These are phyloP conservation scores for Hydrochoerus hydrochaeris DNA, from an alignment of 2,113 vertebrate genomes.

Conservation along the genomic window DNA sequence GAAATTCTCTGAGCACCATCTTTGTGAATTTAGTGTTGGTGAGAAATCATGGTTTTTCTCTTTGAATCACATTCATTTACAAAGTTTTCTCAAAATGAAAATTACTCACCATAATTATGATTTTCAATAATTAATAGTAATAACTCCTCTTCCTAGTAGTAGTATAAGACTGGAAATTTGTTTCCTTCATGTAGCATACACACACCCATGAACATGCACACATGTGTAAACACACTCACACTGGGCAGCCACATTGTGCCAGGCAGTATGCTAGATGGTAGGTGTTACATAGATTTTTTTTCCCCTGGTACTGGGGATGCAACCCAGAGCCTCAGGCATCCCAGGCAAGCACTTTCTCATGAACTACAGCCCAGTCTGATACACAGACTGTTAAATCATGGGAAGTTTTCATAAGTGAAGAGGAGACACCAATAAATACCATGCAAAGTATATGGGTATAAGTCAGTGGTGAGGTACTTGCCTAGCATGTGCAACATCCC, in stretches of 20 bases:
- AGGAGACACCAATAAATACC: neutral
- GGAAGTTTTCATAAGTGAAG: neutral
- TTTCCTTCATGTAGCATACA: neutral
- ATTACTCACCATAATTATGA: neutral
- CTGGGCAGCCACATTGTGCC: neutral
- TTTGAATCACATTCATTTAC: neutral
- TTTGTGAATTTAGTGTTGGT: slow-evolving; percentile 34
- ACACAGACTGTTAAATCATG: neutral
- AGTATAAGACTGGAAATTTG: neutral
- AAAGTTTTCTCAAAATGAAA: slow-evolving; percentile 36
- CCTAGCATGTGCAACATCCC: neutral
- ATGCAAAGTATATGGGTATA: neutral
- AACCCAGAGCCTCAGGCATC: neutral
- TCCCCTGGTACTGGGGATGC: neutral
- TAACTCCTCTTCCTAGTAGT: neutral
- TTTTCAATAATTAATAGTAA: neutral
- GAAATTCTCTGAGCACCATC: neutral
- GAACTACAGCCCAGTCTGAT: neutral
- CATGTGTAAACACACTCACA: too few relatives aligned
- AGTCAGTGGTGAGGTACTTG: neutral
- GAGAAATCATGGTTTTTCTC: neutral
- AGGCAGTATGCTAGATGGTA: neutral
- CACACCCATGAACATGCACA: neutral
- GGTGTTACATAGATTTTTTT: neutral
- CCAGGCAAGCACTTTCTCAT: neutral